Evolutionary conservation across 1,140 invertebrate species (phyloP), one percentile per base, ranked within the genome.

Genomic region (Drosophila seguyi): DNA sequence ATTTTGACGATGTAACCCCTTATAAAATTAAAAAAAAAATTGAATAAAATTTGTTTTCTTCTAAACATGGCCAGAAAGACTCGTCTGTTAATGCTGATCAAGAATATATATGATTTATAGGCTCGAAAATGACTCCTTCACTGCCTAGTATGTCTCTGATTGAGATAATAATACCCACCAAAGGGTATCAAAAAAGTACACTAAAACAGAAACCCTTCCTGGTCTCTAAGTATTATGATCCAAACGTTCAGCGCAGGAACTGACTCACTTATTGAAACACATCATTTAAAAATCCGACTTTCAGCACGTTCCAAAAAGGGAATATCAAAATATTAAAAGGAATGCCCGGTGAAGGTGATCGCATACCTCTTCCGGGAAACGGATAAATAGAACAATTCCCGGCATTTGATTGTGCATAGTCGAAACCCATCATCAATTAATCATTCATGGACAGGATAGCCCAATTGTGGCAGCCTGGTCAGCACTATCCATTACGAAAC

Each of bases 401-500:
- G 14, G 31, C 31, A 11, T n/a, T 29, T 38, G 34, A 53, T 36
- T 36, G 31, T 16, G 31, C 29, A 34, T 14, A 14, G 29, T 8
- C 18, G 52, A 34, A 59, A 16, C 11, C 6, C 31, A 13, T 38
- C 29, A 42, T 25, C 45, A 61, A 66, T 67, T 67, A 67, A 67
- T 67, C 39, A 69, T 45, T 36, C 38, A 67, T 53, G 61, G 22
- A 20, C 52, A n/a, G 34, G 14, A 38, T 25, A 38, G 34, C 20
- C 62, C 61, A 63, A 61, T 63, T 62, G 25, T 5, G 60, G 25
- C 47, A 34, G 36, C 29, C 52, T 38, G 52, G 52, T 66, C 66
- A 69, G 66, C 45, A 67, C 66, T 69, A 67, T 66, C 66, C 62
- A 53, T 69, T 69, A 67, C 62, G 62, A 53, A 69, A 69, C 66